Percentiles rank a stretch among this genome's conserved stretches.
Conservation (phyloP, 2,888 invertebrate species). For the Oegoconia quadripuncta region DNA sequence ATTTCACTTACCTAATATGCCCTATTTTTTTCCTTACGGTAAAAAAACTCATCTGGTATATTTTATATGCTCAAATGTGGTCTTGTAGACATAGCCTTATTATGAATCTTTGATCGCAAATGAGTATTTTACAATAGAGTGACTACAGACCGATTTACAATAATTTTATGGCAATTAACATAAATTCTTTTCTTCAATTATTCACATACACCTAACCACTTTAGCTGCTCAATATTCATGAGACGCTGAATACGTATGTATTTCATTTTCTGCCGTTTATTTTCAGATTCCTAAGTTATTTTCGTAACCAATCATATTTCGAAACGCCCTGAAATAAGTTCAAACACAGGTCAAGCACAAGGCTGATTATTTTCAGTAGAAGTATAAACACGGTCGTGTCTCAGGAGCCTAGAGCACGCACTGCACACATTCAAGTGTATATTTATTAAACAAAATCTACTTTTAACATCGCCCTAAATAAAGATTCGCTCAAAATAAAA, state of each 20-base stretch:
- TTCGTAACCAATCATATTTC: constrained; percentile 4
- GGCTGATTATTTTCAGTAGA: constrained; percentile 39
- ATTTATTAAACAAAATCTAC: constrained; percentile 20
- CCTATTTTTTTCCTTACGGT: too few species aligned
- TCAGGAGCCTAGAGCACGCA: constrained; percentile 8
- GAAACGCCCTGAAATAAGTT: constrained; percentile 14
- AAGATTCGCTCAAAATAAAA: constrained; percentile 14
- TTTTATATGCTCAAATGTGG: too few species aligned
- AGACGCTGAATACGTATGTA: background rate
- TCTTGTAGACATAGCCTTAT: too few species aligned
- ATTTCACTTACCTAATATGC: too few species aligned
- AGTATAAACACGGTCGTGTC: constrained; percentile 27
- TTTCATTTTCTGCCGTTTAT: background rate
- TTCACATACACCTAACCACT: too few species aligned
- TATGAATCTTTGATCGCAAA: too few species aligned
- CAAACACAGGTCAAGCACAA: constrained; percentile 44
- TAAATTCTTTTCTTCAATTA: too few species aligned
- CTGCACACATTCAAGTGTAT: constrained; percentile 1
- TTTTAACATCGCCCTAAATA: constrained; percentile 16
- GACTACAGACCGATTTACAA: too few species aligned
- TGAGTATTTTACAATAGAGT: too few species aligned
- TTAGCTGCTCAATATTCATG: too few species aligned
- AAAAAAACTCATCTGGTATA: too few species aligned
- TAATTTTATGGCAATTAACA: too few species aligned
- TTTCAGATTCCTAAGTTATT: background rate